A percentile compares a stretch with the other conserved stretches of the same genome.
These are phyloP conservation scores for Nematostella vectensis DNA, from an alignment of 92 coral and sea anemone genomes.

Conservation along the genomic window DNA sequence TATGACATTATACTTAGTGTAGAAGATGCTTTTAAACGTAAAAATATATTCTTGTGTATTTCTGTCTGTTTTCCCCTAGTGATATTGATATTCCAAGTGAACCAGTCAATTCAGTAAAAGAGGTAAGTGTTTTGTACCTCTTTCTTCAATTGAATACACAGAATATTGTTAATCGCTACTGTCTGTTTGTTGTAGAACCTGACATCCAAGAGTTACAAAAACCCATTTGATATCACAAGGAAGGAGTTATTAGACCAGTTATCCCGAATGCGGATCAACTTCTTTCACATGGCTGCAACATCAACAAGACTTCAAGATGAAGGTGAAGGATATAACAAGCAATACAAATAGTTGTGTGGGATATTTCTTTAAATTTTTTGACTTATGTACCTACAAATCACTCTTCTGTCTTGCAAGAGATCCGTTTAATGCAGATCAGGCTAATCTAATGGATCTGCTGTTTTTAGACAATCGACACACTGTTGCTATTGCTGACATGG, in stretches of 20 bases:
- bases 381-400: too few species aligned
- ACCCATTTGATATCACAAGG: slow-evolving; percentile 90
- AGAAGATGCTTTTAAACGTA: too few species aligned
- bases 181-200: too few species aligned
- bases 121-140: slow-evolving; percentile 14
- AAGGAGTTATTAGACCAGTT: slow-evolving; percentile 87
- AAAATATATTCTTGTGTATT: too few species aligned
- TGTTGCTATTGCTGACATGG: slow-evolving; percentile 91
- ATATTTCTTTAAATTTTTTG: neutral
- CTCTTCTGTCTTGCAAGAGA: too few species aligned
- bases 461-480: slow-evolving; percentile 80
- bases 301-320: slow-evolving; percentile 94
- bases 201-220: slow-evolving; percentile 79
- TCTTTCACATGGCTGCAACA: slow-evolving; percentile 93
- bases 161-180: too few species aligned
- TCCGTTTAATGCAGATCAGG: too few species aligned
- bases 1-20: too few species aligned
- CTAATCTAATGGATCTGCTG: too few species aligned
- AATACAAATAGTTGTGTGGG: too few species aligned
- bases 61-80: slow-evolving; percentile 12
- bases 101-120: slow-evolving; percentile 24
- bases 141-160: too few species aligned
- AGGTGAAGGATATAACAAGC: slow-evolving; percentile 30
- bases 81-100: slow-evolving; percentile 17
- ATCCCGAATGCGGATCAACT: slow-evolving; percentile 94